Evolutionary conservation across 2,888 invertebrate genomes (phyloP).

Genomic region (Morpho helenor): DNA sequence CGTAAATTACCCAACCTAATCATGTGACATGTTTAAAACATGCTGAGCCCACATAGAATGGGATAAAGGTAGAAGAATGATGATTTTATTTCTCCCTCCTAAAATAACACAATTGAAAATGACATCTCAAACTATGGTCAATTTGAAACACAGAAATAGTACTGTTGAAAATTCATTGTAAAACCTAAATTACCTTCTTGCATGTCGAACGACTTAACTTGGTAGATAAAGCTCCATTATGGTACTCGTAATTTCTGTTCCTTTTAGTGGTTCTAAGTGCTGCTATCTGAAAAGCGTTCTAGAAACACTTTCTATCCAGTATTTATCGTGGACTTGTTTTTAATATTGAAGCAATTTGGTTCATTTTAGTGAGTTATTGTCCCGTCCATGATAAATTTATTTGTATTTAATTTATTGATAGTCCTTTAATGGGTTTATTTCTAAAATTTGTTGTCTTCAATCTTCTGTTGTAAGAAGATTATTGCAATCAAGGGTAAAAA

Average conservation of each 20-base stretch:
- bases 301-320: constrained; percentile 6
- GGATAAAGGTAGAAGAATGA: no score
- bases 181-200: constrained; percentile 19
- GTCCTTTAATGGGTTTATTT: constrained; percentile 20
- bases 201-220: constrained; percentile 24
- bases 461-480: constrained; percentile 59
- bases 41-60: no score
- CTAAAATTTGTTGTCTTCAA: constrained; percentile 28
- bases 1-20: no score
- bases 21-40: no score
- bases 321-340: constrained; percentile 15
- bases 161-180: constrained; percentile 16
- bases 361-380: constrained; percentile 59
- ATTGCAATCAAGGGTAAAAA: constrained; percentile 18
- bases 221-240: constrained; percentile 14
- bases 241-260: constrained; percentile 10
- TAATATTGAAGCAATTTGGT: constrained; percentile 14
- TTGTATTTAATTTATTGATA: constrained; percentile 31
- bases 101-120: no score
- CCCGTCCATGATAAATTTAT: constrained; percentile 66
- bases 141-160: neutral
- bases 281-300: constrained; percentile 12
- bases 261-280: constrained; percentile 12
- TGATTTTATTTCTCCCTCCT: no score
- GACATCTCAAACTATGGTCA: neutral